Evolutionary conservation across 2,113 vertebrate genomes (phyloP).

Genomic region (Pachypanchax playfairii): DNA sequence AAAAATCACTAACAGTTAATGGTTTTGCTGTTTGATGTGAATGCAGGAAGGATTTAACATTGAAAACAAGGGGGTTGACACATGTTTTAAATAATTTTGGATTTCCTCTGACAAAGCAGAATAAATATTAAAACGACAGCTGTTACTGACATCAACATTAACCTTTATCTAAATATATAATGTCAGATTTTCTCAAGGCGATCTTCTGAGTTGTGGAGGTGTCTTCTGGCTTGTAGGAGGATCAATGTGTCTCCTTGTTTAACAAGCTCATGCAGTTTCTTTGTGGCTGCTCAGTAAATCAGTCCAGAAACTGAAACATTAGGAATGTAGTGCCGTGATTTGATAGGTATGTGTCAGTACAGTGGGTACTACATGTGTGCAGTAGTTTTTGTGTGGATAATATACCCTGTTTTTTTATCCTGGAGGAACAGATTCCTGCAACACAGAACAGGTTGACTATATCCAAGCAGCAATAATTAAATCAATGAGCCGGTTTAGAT

Average conservation of each 20-base stretch:
- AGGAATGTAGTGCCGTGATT: too few species aligned
- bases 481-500: neutral
- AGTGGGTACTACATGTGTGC: slow-evolving; percentile 23
- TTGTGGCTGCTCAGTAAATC: too few species aligned
- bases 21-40: slow-evolving; percentile 2
- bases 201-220: neutral
- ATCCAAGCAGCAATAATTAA: slow-evolving; percentile 55
- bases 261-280: neutral
- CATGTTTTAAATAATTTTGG: neutral
- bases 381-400: slow-evolving; percentile 28
- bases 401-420: slow-evolving; percentile 22
- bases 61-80: neutral
- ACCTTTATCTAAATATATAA: too few species aligned
- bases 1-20: too few species aligned
- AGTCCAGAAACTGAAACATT: too few species aligned
- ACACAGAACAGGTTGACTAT: slow-evolving; percentile 1
- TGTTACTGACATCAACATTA: neutral
- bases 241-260: neutral
- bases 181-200: too few species aligned
- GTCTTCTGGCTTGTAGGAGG: slow-evolving; percentile 4
- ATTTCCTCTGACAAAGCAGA: neutral
- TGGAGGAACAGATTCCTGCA: slow-evolving; percentile 9
- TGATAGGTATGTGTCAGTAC: slow-evolving; percentile 12
- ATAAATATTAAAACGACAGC: too few species aligned
- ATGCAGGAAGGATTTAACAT: slow-evolving; percentile 3